Base-by-base conservation (phyloP, 1,140 invertebrate genomes). In the Cyrtorhinus lividipennis region DNA sequence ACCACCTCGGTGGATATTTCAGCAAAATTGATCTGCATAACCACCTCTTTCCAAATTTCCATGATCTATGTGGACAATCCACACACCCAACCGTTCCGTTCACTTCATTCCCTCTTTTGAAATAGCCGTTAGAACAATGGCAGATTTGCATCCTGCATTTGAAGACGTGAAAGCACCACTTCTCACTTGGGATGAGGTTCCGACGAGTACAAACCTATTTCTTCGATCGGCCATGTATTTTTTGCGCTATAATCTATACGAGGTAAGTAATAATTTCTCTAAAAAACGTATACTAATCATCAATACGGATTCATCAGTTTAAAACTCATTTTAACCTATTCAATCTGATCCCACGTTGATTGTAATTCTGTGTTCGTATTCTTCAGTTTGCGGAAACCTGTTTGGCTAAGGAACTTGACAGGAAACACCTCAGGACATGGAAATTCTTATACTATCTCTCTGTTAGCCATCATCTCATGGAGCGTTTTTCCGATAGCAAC, bases 381-480 rank as follows among this genome's bases (percentile, higher is more conserved):
- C 56, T 25, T 18, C 58, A 65, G 64, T 62, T 62, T 58, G 64
- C 64, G 12, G 61, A 62, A 57, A 48, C 62, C 26, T 65, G 53
- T 26, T 48, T 65, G 18, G 38, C 22, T 45, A 59, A 59, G 44
- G 64, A 62, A 24, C 45, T 62, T 1, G 56, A 65, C n/a, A 8
- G 23, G 27, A 58, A 45, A 5, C 22, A 23, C 12, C 13, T 57
- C 18, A 24, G 23, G 25, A 22, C 46, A 18, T 18, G 44, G 20
- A 25, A 25, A 23, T 59, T 12, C 18, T 30, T 24, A 12, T 65
- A 65, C 61, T 62, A 58, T 24, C 26, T 62, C n/a, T 48, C 48
- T 15, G 60, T 62, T 2, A 38, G 60, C 13, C 60, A 65, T 59
- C 45, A 65, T 58, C 25, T 65, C 15, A 48, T 53, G 38, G 30